Conservation (phyloP, 2,797 vertebrate genomes). For the Sphenopsis melanotis region DNA sequence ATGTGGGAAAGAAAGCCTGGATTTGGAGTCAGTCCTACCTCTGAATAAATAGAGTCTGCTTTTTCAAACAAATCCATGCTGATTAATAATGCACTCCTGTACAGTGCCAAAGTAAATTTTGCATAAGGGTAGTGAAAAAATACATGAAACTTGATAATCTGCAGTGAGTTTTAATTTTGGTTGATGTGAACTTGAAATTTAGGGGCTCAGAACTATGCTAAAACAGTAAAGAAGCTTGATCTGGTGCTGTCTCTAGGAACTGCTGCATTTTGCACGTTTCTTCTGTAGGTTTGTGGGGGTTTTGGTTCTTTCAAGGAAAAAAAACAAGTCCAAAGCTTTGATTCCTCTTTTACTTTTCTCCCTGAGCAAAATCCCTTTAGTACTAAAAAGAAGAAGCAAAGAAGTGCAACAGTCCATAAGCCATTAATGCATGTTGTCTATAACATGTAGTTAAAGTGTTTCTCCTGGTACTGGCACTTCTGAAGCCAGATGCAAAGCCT, state of each 20-base stretch:
- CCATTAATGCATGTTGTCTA: not conserved
- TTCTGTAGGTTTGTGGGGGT: fast-evolving
- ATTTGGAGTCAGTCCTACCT: conserved; percentile 28
- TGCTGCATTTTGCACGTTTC: not conserved
- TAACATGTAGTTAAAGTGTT: not conserved
- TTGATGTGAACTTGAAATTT: not conserved
- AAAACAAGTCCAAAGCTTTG: not conserved
- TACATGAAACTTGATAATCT: not conserved
- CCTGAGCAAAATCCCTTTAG: not conserved
- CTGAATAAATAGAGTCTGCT: conserved; percentile 33
- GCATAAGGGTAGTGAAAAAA: not conserved
- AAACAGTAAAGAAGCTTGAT: not conserved
- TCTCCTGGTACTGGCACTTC: not conserved
- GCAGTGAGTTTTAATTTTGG: not conserved
- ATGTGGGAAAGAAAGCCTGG: conserved; percentile 22
- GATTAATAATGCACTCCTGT: conserved; percentile 37
- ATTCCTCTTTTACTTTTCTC: not conserved
- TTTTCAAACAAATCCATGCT: conserved; percentile 48
- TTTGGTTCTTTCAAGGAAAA: not conserved
- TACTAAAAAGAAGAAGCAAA: not conserved
- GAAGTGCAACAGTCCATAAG: not conserved
- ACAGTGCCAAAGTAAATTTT: conserved; percentile 31
- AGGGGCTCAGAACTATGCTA: not conserved
- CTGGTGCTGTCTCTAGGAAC: not conserved
- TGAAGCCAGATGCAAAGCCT: not conserved